These are phyloP conservation scores for Pseudomyrmex sp. DNA, from an alignment of 1,140 invertebrate species.

Conservation along the genomic window DNA sequence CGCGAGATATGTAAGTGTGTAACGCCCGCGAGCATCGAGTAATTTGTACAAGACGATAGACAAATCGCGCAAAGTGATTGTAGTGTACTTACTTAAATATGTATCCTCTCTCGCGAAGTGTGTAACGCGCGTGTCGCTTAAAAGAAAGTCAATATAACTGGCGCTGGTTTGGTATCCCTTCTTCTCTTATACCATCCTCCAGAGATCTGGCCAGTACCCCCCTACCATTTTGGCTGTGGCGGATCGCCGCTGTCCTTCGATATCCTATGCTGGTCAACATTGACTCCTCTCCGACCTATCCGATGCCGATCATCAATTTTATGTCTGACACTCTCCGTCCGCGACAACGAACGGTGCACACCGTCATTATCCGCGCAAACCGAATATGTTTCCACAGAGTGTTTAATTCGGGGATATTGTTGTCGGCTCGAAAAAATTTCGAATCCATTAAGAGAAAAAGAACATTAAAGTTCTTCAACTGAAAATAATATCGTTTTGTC, in stretches of 20 bases:
- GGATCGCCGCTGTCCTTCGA: slow-evolving; percentile 56
- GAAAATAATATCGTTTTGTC: too few species aligned
- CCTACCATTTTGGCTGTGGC: slow-evolving; percentile 57
- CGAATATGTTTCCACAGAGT: not conserved
- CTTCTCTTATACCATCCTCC: slow-evolving; percentile 74
- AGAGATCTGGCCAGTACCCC: slow-evolving; percentile 62
- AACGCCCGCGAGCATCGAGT: too few species aligned
- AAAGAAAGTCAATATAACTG: slow-evolving; percentile 76
- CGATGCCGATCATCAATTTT: slow-evolving; percentile 36
- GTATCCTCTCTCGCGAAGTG: slow-evolving; percentile 48
- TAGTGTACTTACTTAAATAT: slow-evolving; percentile 51
- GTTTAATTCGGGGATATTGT: not conserved
- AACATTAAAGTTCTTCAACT: too few species aligned
- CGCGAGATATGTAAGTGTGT: too few species aligned
- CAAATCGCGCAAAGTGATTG: too few species aligned
- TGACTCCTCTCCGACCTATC: slow-evolving; percentile 33
- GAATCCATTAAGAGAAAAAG: too few species aligned
- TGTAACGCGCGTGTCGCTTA: slow-evolving; percentile 64
- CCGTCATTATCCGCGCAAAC: not conserved
- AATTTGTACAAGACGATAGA: too few species aligned
- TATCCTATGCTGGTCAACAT: slow-evolving; percentile 55
- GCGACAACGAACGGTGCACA: not conserved
- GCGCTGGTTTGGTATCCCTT: slow-evolving; percentile 71
- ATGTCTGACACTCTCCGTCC: slow-evolving; percentile 20
- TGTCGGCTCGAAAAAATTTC: too few species aligned